Evolutionary conservation across 1,140 invertebrate species (phyloP).

Genomic region (Tenebrio molitor): DNA sequence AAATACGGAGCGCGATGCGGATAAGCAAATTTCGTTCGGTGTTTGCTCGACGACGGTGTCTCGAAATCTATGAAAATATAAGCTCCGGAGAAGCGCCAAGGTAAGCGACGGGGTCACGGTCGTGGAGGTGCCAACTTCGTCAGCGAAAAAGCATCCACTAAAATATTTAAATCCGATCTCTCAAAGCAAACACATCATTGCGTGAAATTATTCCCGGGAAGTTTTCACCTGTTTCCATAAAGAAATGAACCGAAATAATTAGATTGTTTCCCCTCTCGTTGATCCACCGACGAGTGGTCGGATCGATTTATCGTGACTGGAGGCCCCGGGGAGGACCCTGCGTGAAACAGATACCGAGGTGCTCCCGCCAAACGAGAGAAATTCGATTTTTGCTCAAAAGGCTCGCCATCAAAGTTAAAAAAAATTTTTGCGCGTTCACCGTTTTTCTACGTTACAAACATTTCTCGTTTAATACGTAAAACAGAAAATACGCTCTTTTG

Average conservation of each 20-base stretch:
- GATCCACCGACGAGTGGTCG: background rate
- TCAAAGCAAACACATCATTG: conserved; percentile 40
- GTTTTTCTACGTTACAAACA: too few relatives aligned
- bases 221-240: conserved; percentile 35
- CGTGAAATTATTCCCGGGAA: conserved; percentile 33
- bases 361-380: too few relatives aligned
- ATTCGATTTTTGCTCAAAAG: too few relatives aligned
- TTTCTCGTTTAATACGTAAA: too few relatives aligned
- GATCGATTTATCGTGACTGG: background rate
- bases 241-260: conserved; percentile 35
- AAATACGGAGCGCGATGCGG: conserved; percentile 8
- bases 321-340: too few relatives aligned
- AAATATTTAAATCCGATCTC: conserved; percentile 40
- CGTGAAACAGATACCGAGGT: too few relatives aligned
- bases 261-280: conserved; percentile 21
- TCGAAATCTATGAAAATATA: conserved; percentile 35
- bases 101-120: conserved; percentile 18
- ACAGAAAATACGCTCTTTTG: too few relatives aligned
- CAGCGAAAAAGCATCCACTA: conserved; percentile 35
- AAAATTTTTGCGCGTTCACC: too few relatives aligned
- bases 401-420: too few relatives aligned
- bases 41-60: conserved; percentile 3
- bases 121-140: conserved; percentile 25
- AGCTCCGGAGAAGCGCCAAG: conserved; percentile 18
- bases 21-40: conserved; percentile 27